phyloP scores from a whole-genome alignment of 2,888 invertebrate species.

The Phlogophora meticulosa region DNA sequence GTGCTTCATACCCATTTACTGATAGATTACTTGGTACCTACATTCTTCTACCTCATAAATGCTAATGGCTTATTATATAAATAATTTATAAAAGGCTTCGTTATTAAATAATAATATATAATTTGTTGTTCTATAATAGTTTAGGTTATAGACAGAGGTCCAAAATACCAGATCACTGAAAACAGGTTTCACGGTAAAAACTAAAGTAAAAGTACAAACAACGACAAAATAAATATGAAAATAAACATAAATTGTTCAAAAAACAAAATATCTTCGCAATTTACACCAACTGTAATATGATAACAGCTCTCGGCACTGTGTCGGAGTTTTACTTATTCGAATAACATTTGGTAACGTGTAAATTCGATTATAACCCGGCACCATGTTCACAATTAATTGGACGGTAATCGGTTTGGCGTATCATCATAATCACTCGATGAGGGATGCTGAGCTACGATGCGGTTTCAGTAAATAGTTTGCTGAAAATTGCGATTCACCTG shows the following conservation, averaged over 20 bases:
- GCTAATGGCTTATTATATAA: conserved; percentile 40
- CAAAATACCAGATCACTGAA: neutral
- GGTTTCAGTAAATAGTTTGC: conserved; percentile 44
- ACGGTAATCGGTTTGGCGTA: conserved; percentile 60
- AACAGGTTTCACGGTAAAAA: conserved; percentile 21
- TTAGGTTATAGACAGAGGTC: neutral
- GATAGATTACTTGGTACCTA: conserved; percentile 20
- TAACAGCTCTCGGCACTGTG: conserved; percentile 23
- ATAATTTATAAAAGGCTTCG: conserved; percentile 6
- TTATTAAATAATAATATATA: conserved; percentile 31
- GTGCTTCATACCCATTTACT: conserved; percentile 23
- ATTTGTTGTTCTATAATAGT: neutral
- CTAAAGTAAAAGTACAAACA: conserved; percentile 14
- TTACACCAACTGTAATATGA: conserved; percentile 38
- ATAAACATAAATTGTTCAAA: conserved; percentile 36
- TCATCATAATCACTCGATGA: conserved; percentile 49
- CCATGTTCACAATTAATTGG: conserved; percentile 61
- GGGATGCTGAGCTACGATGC: conserved; percentile 33
- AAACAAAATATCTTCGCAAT: conserved; percentile 23
- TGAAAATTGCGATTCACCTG: conserved; percentile 38
- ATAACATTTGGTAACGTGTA: conserved; percentile 54
- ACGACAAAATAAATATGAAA: conserved; percentile 1
- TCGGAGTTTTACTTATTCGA: conserved; percentile 59
- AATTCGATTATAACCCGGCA: conserved; percentile 53
- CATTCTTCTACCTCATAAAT: conserved; percentile 32